Evolutionary conservation across 2,888 invertebrate genomes (phyloP), one percentile per base, ranked within the genome.

Genomic region (Tuberolachnus salignus): DNA sequence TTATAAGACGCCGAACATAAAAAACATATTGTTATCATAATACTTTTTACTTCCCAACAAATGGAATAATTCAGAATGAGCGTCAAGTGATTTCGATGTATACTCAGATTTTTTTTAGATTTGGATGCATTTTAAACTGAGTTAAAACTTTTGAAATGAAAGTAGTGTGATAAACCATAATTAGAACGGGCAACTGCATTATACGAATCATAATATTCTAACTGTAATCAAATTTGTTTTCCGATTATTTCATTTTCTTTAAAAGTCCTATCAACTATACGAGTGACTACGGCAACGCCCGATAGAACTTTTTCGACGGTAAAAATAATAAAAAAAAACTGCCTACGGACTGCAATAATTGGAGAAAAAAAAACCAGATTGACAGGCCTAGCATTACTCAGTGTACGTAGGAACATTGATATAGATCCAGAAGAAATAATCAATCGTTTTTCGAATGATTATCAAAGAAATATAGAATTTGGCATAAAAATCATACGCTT

Each of bases 31-130:
- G n/a, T n/a, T n/a, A n/a, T n/a, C n/a, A n/a, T n/a, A 44, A 3
- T 63, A n/a, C 19, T 42, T 42, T 11, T 63, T 63, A 63, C 8
- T 63, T n/a, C n/a, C 63, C 16, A 63, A 63, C 10, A 63, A 11
- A 19, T 42, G 42, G 3, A 42, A 9, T 8, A 63, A 63, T 11
- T 42, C 42, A 42, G 16, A 16, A 63, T n/a, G 34, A 34, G 34
- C n/a, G 14, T 4, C n/a, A 44, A n/a, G 19, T 34, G 44, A 44
- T 44, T 64, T 64, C 14, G 13, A 21, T 13, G 10, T 64, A 44
- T 64, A 64, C 13, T 64, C 64, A 64, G 46, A 64, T n/a, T n/a
- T 1, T 64, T 64, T 64, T 44, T 64, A 21, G 14, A 64, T 44
- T 19, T 44, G n/a, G 64, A 64, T 19, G 11, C 44, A 44, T 11